A percentile compares a stretch with the other conserved stretches of the same genome.
Conservation (phyloP, 1,140 invertebrate species). For the Lucilia sericata region DNA sequence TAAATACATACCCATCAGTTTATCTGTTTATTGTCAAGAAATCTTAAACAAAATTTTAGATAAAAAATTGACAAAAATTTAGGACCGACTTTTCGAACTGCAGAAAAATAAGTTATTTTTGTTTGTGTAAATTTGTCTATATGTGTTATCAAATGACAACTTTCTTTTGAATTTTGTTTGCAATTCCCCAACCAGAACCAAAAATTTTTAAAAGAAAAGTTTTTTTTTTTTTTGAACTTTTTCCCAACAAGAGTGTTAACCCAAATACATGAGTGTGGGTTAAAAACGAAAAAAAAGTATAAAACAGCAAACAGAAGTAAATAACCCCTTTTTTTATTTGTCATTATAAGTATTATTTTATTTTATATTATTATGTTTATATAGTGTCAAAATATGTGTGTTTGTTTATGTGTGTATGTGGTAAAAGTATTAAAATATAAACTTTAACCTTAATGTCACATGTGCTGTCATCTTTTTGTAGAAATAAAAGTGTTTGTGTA, state of each 20-base stretch:
- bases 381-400: neutral
- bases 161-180: neutral
- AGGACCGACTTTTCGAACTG: no score
- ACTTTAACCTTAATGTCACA: constrained; percentile 24
- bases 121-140: neutral
- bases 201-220: neutral
- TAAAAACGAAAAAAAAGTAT: neutral
- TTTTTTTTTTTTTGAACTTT: neutral
- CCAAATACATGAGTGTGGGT: neutral
- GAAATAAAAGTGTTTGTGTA: neutral
- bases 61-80: no score
- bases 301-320: neutral
- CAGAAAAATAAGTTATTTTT: neutral
- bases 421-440: neutral
- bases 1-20: no score
- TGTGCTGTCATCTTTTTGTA: neutral
- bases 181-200: neutral
- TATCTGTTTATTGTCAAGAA: no score
- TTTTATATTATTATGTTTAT: neutral
- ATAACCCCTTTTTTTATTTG: constrained; percentile 16
- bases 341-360: constrained; percentile 6
- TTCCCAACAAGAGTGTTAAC: no score
- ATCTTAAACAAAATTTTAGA: no score
- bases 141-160: neutral
- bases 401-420: neutral